These are phyloP conservation scores for Homalodisca vitripennis DNA, from an alignment of 1,140 invertebrate genomes.

Conservation along the genomic window DNA sequence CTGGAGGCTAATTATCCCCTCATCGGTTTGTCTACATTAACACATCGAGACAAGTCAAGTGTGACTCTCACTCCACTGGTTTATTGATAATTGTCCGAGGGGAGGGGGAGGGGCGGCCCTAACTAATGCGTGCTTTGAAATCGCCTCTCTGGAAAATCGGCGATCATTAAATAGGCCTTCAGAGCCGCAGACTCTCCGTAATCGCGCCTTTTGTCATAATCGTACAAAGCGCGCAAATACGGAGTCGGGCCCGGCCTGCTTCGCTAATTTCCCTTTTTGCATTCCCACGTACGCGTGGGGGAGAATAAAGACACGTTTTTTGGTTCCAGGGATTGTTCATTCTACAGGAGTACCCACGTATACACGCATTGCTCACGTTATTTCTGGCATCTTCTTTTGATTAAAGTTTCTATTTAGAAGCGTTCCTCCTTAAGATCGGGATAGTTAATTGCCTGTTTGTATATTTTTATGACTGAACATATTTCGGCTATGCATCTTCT, in stretches of 20 bases:
- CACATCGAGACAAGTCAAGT: constrained; percentile 9
- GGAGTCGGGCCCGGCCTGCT: background rate
- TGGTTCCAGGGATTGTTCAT: background rate
- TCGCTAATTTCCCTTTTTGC: background rate
- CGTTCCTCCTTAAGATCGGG: too few species aligned
- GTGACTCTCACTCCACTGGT: constrained; percentile 14
- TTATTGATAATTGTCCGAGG: constrained; percentile 7
- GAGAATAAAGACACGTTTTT: background rate
- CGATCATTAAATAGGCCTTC: constrained; percentile 10
- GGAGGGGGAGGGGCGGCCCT: background rate
- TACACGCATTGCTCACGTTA: background rate
- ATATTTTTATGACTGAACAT: too few species aligned
- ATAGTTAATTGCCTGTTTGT: too few species aligned
- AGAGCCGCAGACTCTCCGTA: background rate
- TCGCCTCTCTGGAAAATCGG: constrained; percentile 7
- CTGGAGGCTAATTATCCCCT: constrained; percentile 4
- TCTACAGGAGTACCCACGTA: background rate
- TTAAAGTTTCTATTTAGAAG: too few species aligned
- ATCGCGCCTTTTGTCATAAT: background rate
- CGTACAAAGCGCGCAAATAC: background rate
- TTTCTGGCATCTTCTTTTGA: too few species aligned
- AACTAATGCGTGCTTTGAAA: background rate
- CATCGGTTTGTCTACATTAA: constrained; percentile 21
- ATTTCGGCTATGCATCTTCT: too few species aligned
- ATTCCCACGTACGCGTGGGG: background rate